Evolutionary conservation across 1,140 invertebrate genomes (phyloP), one percentile per base, ranked within the genome.

Genomic region (Semibalanus balanoides): DNA sequence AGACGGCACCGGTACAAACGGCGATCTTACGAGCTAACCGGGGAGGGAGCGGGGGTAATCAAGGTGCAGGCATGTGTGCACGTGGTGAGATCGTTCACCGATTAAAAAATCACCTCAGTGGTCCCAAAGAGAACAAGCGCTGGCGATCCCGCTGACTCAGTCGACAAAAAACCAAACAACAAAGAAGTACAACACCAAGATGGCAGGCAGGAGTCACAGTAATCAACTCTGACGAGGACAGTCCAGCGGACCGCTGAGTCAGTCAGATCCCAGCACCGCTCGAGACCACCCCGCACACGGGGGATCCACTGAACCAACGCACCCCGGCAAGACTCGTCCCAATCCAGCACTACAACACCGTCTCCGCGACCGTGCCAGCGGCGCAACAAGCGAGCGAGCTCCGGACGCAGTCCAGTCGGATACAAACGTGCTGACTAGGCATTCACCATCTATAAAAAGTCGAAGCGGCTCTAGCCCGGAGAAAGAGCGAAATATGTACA

Each of bases 361-460:
- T 7, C 51, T 64, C 51, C 11, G 51, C 51, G 51, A 14, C 51
- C 51, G 7, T 3, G 9, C 11, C 51, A 64, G 22, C 22, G 11
- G 51, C 51, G 51, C 14, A 64, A 25, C 51, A 1, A 64, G 22
- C 22, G 22, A 3, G 22, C 51, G 35, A 40, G 35, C 17, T 11
- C 51, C 51, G 51, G 51, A 64, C 51, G 22, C 14, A 40, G 22
- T 64, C 51, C 14, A 40, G 17, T 40, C 35, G 11, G 11, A 64
- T 64, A 64, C 51, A 64, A 64, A 64, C 51, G 51, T 64, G 51
- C 51, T 64, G 51, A 64, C 51, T 64, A 64, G 51, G 51, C 51
- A 64, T 64, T 64, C 51, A 64, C 51, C 51, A 64, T 25, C 51
- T 64, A 64, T 64, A 64, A 64, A 64, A 64, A 64, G 51, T 64